Evolutionary conservation across 2,888 invertebrate species (phyloP).

Genomic region (Ectobius pallidus): DNA sequence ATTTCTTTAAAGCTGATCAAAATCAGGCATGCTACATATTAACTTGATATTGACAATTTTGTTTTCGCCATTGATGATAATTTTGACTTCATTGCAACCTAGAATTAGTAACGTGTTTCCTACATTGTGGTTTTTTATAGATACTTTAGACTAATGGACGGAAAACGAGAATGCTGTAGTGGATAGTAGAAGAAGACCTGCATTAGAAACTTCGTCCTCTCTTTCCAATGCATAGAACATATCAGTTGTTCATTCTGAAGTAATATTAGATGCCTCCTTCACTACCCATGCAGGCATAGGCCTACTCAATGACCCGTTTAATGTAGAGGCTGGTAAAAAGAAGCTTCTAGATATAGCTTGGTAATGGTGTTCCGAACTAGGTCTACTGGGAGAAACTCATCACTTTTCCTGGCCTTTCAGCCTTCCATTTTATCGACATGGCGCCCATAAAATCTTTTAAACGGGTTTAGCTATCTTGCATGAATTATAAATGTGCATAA

Average conservation of each 20-base stretch:
- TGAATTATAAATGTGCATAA: no score
- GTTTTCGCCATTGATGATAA: no score
- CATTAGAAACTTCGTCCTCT: slow-evolving; percentile 6
- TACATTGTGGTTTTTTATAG: not conserved
- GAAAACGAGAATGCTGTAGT: not conserved
- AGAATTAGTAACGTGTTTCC: not conserved
- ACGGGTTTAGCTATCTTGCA: no score
- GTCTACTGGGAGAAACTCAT: not conserved
- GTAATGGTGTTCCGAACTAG: not conserved
- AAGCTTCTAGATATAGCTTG: not conserved
- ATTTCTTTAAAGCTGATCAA: no score
- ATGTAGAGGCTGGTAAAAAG: slow-evolving; percentile 10
- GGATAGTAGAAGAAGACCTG: slow-evolving; percentile 1
- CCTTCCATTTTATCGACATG: no score
- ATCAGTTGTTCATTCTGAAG: slow-evolving; percentile 14
- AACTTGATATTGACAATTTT: no score
- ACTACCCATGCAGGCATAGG: not conserved
- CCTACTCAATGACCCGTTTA: slow-evolving; percentile 20
- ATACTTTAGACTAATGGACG: slow-evolving; percentile 18
- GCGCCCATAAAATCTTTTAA: no score
- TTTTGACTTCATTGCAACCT: not conserved
- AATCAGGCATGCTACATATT: no score
- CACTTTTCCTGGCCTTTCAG: no score
- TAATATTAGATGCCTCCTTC: not conserved
- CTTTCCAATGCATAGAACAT: not conserved